These are phyloP conservation scores for Mythimna albipuncta DNA, from an alignment of 2,888 invertebrate genomes.

Conservation along the genomic window DNA sequence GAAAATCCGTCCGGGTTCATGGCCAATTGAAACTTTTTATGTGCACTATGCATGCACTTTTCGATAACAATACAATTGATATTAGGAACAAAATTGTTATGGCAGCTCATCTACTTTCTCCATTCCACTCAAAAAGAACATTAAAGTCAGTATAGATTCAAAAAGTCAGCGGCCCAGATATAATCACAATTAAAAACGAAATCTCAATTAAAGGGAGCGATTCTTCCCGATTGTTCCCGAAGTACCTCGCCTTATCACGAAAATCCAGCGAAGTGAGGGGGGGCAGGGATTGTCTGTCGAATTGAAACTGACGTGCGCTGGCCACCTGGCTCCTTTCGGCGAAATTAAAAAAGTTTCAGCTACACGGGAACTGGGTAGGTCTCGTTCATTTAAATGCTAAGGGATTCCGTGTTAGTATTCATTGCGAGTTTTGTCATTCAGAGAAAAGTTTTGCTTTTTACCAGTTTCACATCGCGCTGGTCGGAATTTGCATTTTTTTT, in stretches of 20 bases:
- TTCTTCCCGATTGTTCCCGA: slow-evolving; percentile 75
- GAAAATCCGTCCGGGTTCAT: too few species aligned
- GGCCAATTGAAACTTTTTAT: too few species aligned
- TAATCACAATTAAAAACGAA: slow-evolving; percentile 67
- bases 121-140: neutral
- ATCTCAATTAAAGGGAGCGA: slow-evolving; percentile 79
- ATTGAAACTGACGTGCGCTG: slow-evolving; percentile 81
- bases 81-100: too few species aligned
- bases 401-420: slow-evolving; percentile 86
- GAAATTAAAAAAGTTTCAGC: slow-evolving; percentile 89
- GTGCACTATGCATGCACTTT: too few species aligned
- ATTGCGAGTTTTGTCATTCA: slow-evolving; percentile 86
- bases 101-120: too few species aligned
- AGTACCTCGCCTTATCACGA: slow-evolving; percentile 75
- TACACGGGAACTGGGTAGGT: slow-evolving; percentile 81
- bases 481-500: slow-evolving; percentile 69
- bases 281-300: slow-evolving; percentile 81
- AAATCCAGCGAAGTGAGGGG: slow-evolving; percentile 64
- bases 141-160: slow-evolving; percentile 5
- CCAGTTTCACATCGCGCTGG: slow-evolving; percentile 70
- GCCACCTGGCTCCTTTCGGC: slow-evolving; percentile 87
- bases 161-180: slow-evolving; percentile 28
- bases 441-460: slow-evolving; percentile 80
- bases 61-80: too few species aligned
- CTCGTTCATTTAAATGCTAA: slow-evolving; percentile 88